Evolutionary conservation across 2,797 vertebrate genomes (phyloP).

Genomic region (Rhinoraja longicauda): DNA sequence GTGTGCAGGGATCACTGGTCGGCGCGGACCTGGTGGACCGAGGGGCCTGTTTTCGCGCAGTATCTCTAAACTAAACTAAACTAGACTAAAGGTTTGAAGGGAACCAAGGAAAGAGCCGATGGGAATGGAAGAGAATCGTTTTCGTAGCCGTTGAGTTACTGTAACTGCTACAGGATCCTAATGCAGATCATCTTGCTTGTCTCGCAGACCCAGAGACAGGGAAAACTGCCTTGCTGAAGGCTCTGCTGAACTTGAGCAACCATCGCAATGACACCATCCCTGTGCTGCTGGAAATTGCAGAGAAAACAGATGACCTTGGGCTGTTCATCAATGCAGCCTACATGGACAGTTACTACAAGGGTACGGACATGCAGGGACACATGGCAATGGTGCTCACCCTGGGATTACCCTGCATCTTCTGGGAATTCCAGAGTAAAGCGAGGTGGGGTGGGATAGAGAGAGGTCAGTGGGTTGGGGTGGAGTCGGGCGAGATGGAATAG

Average conservation of each 20-base stretch:
- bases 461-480: not conserved
- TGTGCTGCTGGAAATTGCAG: conserved; percentile 71
- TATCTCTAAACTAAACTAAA: too few relatives aligned
- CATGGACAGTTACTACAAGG: conserved; percentile 77
- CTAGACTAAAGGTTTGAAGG: too few relatives aligned
- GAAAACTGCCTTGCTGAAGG: conserved; percentile 84
- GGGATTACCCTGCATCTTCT: too few relatives aligned
- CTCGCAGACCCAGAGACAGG: conserved; percentile 72
- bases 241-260: conserved; percentile 76
- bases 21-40: too few relatives aligned
- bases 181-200: not conserved
- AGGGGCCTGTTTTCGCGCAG: too few relatives aligned
- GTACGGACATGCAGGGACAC: conserved; percentile 50
- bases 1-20: too few relatives aligned
- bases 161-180: too few relatives aligned
- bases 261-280: conserved; percentile 76
- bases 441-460: not conserved
- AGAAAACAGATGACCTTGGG: conserved; percentile 67
- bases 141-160: not conserved
- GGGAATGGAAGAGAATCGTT: too few relatives aligned
- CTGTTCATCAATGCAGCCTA: conserved; percentile 77
- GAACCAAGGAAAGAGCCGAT: too few relatives aligned
- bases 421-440: not conserved
- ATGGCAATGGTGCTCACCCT: too few relatives aligned
- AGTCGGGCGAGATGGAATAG: not conserved